These are phyloP conservation scores for Chrysolina americana DNA, from an alignment of 2,888 invertebrate genomes.

Conservation along the genomic window DNA sequence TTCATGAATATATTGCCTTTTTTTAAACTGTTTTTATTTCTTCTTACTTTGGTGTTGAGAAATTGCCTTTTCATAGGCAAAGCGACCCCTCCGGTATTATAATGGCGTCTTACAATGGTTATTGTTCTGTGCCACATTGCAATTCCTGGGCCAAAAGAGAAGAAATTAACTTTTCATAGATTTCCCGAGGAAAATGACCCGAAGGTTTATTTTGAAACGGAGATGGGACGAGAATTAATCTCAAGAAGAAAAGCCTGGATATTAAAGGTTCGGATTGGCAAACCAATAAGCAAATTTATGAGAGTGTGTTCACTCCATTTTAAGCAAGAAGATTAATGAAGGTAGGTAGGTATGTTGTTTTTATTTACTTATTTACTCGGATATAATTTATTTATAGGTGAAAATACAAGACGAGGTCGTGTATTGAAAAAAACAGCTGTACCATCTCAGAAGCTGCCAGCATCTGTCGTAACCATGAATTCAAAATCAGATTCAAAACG, in stretches of 20 bases:
- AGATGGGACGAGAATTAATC: slow-evolving; percentile 1
- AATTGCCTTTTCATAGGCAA: neutral
- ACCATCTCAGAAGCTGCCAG: neutral
- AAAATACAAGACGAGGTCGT: slow-evolving; percentile 1
- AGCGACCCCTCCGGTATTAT: neutral
- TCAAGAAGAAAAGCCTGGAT: slow-evolving; percentile 19
- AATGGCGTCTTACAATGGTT: neutral
- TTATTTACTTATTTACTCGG: neutral
- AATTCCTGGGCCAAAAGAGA: slow-evolving; percentile 8
- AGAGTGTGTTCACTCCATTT: slow-evolving; percentile 16
- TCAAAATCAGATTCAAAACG: neutral
- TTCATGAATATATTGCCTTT: neutral
- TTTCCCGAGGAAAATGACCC: neutral
- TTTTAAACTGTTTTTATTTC: neutral
- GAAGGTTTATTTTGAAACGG: slow-evolving; percentile 3
- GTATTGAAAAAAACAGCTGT: neutral
- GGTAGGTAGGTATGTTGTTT: neutral
- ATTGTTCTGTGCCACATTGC: slow-evolving; percentile 6
- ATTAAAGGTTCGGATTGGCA: slow-evolving; percentile 18
- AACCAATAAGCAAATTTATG: slow-evolving; percentile 14
- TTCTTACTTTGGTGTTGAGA: neutral
- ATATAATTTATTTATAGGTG: neutral
- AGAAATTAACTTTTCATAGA: neutral
- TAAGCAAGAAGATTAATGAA: neutral
- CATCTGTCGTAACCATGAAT: neutral